Evolutionary conservation across 1,140 invertebrate genomes (phyloP), one percentile per base, ranked within the genome.

Genomic region (Vollenhovia emeryi): DNA sequence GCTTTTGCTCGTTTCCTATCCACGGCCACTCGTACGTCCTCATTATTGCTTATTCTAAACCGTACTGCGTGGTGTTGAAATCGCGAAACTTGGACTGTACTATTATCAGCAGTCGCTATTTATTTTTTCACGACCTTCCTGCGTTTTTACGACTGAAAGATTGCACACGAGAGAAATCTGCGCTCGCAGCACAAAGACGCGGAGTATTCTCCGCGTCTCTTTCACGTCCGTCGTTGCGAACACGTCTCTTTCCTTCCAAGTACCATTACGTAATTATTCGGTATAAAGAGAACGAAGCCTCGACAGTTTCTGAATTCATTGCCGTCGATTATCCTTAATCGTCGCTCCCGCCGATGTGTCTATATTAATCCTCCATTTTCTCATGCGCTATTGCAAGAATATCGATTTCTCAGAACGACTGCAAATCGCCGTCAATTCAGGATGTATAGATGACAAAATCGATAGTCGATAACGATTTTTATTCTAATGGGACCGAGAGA

Each of bases 221-320:
- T 60, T 50, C 5, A 43, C n/a, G 45, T 50, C 9, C 40, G 59
- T 80, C 62, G 33, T n/a, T 69, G 24, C 43, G 71, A 27, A 84
- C 27, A 55, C 45, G 30, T 36, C 64, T 36, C 64, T 24, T 30
- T 62, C 24, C 48, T 80, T 40, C 52, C 55, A 45, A 24, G 59
- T 30, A 40, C 43, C 57, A 73, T 86, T 86, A 73, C 30, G 66
- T 64, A 86, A 86, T 86, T 73, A 86, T 15, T n/a, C 30, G 40
- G 24, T 11, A 43, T 60, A 40, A 66, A 66, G 15, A 55, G 45
- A 66, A 48, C 7, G 60, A 50, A 27, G 6, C 11, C 62, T 15
- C 43, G 76, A 27, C 30, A 50, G 24, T 36, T 60, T 55, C 45
- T 45, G n/a, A 55, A 57, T 55, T 2, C 43, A 7, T 59, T 71